Conservation (phyloP, 2,797 vertebrate species). For the Hemibagrus guttatus region DNA sequence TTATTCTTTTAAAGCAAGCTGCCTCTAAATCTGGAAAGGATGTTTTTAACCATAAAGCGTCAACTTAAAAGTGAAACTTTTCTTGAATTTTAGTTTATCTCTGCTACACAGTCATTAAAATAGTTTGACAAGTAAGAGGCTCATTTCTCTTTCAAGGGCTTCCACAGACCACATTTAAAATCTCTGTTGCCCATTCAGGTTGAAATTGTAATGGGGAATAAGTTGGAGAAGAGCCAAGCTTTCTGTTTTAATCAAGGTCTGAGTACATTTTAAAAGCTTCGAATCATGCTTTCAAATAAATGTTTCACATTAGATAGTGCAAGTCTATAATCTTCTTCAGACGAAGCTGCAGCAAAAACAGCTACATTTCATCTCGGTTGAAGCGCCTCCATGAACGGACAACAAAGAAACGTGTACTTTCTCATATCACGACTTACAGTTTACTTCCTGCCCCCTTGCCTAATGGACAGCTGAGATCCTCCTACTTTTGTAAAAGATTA, state of each 20-base stretch:
- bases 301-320: neutral
- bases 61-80: constrained; percentile 17
- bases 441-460: neutral
- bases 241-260: constrained; percentile 25
- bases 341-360: neutral
- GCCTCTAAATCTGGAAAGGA: neutral
- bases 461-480: neutral
- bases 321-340: neutral
- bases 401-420: neutral
- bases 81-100: neutral
- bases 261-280: constrained; percentile 4
- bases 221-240: constrained; percentile 20
- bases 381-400: neutral
- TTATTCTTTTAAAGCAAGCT: neutral
- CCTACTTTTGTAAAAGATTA: neutral
- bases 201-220: neutral
- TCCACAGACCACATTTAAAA: constrained; percentile 1
- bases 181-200: constrained; percentile 20
- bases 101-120: constrained; percentile 7
- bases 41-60: neutral
- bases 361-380: neutral
- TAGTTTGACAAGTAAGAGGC: neutral
- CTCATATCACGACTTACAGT: neutral
- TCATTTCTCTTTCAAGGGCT: constrained; percentile 11
- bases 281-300: neutral